phyloP scores from a whole-genome alignment of 1,140 invertebrate genomes.

The Epicauta chinensis region DNA sequence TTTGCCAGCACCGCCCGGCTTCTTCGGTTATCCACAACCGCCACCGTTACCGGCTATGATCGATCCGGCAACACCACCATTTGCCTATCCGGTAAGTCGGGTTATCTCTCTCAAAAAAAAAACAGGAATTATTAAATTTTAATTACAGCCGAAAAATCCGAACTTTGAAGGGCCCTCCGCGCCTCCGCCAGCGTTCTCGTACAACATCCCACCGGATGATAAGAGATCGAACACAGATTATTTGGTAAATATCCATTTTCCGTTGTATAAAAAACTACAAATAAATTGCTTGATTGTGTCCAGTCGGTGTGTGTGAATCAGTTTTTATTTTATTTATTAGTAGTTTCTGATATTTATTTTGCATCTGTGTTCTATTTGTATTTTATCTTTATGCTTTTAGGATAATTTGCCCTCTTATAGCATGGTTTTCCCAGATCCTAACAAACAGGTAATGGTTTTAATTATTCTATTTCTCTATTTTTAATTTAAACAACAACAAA shows the following conservation, averaged over 20 bases:
- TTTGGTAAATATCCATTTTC: conserved; percentile 26
- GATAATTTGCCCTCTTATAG: conserved; percentile 37
- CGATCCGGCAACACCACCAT: conserved; percentile 44
- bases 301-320: too few species aligned
- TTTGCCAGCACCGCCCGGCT: conserved; percentile 63
- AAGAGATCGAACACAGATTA: conserved; percentile 57
- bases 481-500: background rate
- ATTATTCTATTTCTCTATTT: conserved; percentile 6
- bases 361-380: background rate
- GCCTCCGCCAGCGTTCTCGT: conserved; percentile 55
- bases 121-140: background rate
- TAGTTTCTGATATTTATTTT: conserved; percentile 7
- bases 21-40: conserved; percentile 68
- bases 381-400: conserved; percentile 29
- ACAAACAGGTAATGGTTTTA: conserved; percentile 27
- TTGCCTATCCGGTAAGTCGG: conserved; percentile 53
- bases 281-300: background rate
- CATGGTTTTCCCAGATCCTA: conserved; percentile 39
- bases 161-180: conserved; percentile 36
- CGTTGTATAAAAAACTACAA: too few species aligned
- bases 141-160: background rate
- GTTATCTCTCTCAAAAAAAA: background rate
- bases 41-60: conserved; percentile 51
- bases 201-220: conserved; percentile 58
- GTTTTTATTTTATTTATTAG: conserved; percentile 1